A percentile compares a stretch with the other conserved stretches of the same genome.
Conservation (phyloP, 2,113 vertebrate genomes). For the Semicossyphus pulcher region DNA sequence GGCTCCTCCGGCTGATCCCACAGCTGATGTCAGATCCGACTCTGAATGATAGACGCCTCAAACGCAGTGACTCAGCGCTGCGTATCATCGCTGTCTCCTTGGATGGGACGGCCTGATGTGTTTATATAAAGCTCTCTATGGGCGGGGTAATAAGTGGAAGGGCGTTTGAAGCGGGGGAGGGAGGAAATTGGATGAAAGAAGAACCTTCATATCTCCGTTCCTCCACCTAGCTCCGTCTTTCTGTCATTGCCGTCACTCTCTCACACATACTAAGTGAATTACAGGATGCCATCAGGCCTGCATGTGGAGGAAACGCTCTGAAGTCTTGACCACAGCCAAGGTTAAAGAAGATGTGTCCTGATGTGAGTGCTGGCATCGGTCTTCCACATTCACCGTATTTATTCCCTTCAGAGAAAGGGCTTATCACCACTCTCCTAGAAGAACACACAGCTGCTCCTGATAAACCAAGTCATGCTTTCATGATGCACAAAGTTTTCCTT, state of each 20-base stretch:
- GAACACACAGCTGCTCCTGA: no score
- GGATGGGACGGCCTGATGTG: constrained; percentile 19
- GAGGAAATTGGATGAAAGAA: constrained; percentile 26
- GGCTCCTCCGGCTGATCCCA: constrained; percentile 32
- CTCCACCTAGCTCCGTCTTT: neutral
- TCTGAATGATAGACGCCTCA: constrained; percentile 26
- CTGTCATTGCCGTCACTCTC: constrained; percentile 13
- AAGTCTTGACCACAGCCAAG: neutral
- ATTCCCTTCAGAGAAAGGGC: no score
- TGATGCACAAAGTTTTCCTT: no score
- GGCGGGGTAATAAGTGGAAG: constrained; percentile 20
- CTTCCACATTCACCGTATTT: no score
- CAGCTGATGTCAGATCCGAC: constrained; percentile 32
- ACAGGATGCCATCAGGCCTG: neutral
- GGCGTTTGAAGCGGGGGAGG: constrained; percentile 7
- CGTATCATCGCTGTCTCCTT: constrained; percentile 32
- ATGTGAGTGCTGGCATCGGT: no score
- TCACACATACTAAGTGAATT: constrained; percentile 30
- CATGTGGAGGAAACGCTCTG: neutral
- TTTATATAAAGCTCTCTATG: constrained; percentile 38
- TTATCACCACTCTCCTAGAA: no score
- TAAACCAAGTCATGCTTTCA: no score
- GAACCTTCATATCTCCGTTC: constrained; percentile 18
- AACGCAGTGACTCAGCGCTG: constrained; percentile 24
- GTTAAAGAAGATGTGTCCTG: neutral